Conservation (phyloP, 2,888 invertebrate genomes). For the Agrenia bidenticulata region DNA sequence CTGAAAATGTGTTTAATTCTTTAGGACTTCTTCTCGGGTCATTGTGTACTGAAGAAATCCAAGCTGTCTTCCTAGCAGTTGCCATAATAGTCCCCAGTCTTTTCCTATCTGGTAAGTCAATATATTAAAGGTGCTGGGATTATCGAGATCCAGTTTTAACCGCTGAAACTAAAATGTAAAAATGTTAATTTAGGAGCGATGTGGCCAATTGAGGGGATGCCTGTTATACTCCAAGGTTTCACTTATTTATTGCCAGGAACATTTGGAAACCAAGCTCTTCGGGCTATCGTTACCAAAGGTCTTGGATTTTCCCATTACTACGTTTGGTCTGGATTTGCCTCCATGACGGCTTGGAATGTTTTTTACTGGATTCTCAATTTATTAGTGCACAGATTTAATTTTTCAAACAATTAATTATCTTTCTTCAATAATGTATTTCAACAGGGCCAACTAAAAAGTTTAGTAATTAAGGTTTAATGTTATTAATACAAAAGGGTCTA, state of each 20-base stretch:
- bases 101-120: conserved; percentile 32
- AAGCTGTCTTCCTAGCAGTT: conserved; percentile 72
- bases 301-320: conserved; percentile 37
- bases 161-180: not conserved
- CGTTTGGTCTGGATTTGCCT: conserved; percentile 43
- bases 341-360: not conserved
- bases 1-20: conserved; percentile 31
- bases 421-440: too few species aligned
- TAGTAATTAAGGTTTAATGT: too few species aligned
- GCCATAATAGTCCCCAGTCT: conserved; percentile 41
- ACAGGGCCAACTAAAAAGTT: too few species aligned
- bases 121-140: not conserved
- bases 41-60: conserved; percentile 84
- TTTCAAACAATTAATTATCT: not conserved
- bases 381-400: conserved; percentile 20
- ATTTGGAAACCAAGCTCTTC: conserved; percentile 32
- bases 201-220: conserved; percentile 96
- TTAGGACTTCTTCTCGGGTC: conserved; percentile 85
- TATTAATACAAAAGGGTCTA: too few species aligned
- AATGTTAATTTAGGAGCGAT: conserved; percentile 61
- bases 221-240: conserved; percentile 61
- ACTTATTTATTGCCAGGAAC: conserved; percentile 59
- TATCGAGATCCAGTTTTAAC: too few species aligned
- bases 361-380: conserved; percentile 34
- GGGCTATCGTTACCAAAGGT: conserved; percentile 39